A percentile compares a stretch with the other conserved stretches of the same genome.
phyloP scores from a whole-genome alignment of 2,113 vertebrate genomes.

The Tonatia bakeri region DNA sequence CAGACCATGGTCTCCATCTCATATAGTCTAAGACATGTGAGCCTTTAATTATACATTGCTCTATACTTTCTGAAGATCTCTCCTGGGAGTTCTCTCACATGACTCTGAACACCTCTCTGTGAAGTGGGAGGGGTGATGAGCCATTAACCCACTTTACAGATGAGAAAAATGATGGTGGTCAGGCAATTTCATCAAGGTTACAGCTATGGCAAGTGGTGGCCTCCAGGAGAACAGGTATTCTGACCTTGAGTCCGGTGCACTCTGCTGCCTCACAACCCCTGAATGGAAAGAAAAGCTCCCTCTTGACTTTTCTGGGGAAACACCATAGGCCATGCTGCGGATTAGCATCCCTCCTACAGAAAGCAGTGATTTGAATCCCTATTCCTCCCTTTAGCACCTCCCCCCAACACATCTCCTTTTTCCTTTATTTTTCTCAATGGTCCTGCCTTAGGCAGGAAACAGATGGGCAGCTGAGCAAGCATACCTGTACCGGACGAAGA shows the following conservation, averaged over 20 bases:
- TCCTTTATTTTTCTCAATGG: constrained; percentile 27
- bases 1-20: background rate
- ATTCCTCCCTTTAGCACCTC: background rate
- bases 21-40: background rate
- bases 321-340: background rate
- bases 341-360: background rate
- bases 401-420: background rate
- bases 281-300: background rate
- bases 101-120: background rate
- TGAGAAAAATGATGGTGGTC: background rate
- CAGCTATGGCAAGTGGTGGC: background rate
- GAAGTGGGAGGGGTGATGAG: background rate
- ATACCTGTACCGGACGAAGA: constrained; percentile 64
- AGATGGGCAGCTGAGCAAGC: constrained; percentile 59
- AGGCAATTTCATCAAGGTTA: background rate
- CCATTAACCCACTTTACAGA: background rate
- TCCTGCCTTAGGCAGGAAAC: constrained; percentile 39
- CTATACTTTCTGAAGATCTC: background rate
- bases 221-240: background rate
- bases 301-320: background rate
- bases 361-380: background rate
- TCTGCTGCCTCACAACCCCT: background rate
- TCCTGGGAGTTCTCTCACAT: background rate
- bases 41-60: background rate
- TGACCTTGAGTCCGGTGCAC: background rate